These are phyloP conservation scores for Spilogale gracilis DNA, from an alignment of 2,113 vertebrate species.

Conservation along the genomic window DNA sequence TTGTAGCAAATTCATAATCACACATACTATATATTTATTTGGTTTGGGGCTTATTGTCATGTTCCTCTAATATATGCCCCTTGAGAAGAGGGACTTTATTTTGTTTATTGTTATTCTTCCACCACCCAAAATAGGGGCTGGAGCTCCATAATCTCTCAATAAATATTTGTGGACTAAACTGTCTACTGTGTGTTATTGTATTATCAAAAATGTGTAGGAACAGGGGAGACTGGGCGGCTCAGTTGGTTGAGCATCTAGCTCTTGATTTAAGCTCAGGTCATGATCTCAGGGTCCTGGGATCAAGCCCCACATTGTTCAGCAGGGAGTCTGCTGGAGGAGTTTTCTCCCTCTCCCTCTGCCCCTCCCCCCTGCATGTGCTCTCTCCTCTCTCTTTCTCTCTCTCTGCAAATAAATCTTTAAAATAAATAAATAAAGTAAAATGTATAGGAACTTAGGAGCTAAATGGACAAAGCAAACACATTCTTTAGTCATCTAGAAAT, in stretches of 20 bases:
- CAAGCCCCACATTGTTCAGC: not conserved
- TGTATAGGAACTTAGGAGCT: not conserved
- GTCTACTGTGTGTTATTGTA: not conserved
- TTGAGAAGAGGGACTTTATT: not conserved
- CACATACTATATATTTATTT: not conserved
- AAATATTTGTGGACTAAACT: not conserved
- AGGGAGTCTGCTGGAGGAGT: not conserved
- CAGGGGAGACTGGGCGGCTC: not conserved
- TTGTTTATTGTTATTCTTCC: not conserved
- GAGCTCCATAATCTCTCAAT: not conserved
- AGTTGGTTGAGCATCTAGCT: not conserved
- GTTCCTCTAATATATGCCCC: not conserved
- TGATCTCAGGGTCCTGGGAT: not conserved
- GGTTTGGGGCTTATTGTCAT: not conserved
- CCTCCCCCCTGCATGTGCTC: not conserved
- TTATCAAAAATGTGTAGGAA: not conserved
- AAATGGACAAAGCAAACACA: not conserved
- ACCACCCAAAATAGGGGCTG: not conserved
- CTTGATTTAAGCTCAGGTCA: not conserved
- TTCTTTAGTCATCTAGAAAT: not conserved
- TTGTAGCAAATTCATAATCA: not conserved
- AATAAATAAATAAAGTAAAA: not conserved
- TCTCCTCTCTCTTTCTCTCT: not conserved
- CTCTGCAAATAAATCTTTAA: not conserved
- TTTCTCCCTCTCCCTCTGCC: not conserved